Conservation (phyloP, 2,113 vertebrate species). For the Ameiurus melas region DNA sequence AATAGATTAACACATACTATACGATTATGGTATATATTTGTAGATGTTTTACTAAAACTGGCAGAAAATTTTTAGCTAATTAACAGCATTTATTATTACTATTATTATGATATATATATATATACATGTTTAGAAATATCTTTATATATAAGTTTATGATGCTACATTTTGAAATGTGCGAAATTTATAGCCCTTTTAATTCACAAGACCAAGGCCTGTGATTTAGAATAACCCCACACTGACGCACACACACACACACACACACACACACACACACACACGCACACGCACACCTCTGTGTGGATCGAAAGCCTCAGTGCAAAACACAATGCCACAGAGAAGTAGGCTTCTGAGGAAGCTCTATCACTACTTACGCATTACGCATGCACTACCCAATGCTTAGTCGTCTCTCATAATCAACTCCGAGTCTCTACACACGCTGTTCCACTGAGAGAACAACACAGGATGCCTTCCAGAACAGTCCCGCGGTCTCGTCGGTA, state of each 20-base stretch:
- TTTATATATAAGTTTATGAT: neutral
- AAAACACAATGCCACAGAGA: constrained; percentile 26
- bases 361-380: constrained; percentile 18
- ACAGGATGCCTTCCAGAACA: constrained; percentile 38
- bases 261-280: neutral
- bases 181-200: constrained; percentile 70
- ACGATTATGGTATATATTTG: neutral
- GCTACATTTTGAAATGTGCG: constrained; percentile 43
- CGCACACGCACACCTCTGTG: neutral
- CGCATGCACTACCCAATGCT: neutral
- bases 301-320: constrained; percentile 9
- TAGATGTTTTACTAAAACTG: neutral
- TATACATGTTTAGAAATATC: neutral
- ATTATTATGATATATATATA: too few species aligned
- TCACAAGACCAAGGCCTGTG: constrained; percentile 67
- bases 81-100: neutral
- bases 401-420: neutral
- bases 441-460: constrained; percentile 8
- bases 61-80: neutral
- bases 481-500: neutral
- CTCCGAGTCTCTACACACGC: neutral
- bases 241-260: constrained; percentile 18
- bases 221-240: constrained; percentile 66
- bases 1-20: neutral
- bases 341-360: neutral